phyloP scores from a whole-genome alignment of 2,888 invertebrate species.

The Euproctis similis region DNA sequence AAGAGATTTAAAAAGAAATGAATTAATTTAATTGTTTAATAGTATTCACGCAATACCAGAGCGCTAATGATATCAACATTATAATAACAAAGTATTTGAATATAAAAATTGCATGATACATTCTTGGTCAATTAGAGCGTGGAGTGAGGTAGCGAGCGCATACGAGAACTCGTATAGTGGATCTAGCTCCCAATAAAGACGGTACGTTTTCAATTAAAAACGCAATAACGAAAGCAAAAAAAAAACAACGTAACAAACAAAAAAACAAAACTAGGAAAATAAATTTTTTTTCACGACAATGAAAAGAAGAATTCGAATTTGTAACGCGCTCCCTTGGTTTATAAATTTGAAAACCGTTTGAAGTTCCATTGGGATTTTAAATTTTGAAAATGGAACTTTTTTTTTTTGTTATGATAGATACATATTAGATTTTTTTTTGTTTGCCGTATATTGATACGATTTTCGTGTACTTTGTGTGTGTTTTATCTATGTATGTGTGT shows the following conservation, averaged over 20 bases:
- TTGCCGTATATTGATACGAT: too few species aligned
- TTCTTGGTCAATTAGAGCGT: slow-evolving; percentile 69
- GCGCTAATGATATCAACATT: slow-evolving; percentile 22
- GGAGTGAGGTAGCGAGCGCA: slow-evolving; percentile 40
- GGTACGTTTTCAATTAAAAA: slow-evolving; percentile 44
- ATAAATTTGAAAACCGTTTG: too few species aligned
- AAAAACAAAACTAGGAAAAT: slow-evolving; percentile 2
- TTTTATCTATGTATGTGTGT: slow-evolving; percentile 4
- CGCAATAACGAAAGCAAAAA: slow-evolving; percentile 21
- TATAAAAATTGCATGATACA: slow-evolving; percentile 59
- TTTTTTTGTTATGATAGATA: slow-evolving; percentile 12
- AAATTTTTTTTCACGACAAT: background rate
- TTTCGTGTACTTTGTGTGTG: slow-evolving; percentile 5
- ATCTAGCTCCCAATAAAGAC: slow-evolving; percentile 52
- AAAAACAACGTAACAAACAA: too few species aligned
- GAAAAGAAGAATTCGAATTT: background rate
- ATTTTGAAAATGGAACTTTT: slow-evolving; percentile 7
- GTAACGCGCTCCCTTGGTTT: too few species aligned
- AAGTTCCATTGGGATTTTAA: slow-evolving; percentile 7
- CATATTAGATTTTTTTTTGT: slow-evolving; percentile 4
- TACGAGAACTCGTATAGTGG: slow-evolving; percentile 39
- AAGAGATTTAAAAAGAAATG: too few species aligned
- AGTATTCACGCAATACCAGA: slow-evolving; percentile 22
- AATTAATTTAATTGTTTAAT: too few species aligned
- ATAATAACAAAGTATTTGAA: slow-evolving; percentile 25